Evolutionary conservation across 2,888 invertebrate genomes (phyloP), one percentile per base, ranked within the genome.

Genomic region (Aelia acuminata): DNA sequence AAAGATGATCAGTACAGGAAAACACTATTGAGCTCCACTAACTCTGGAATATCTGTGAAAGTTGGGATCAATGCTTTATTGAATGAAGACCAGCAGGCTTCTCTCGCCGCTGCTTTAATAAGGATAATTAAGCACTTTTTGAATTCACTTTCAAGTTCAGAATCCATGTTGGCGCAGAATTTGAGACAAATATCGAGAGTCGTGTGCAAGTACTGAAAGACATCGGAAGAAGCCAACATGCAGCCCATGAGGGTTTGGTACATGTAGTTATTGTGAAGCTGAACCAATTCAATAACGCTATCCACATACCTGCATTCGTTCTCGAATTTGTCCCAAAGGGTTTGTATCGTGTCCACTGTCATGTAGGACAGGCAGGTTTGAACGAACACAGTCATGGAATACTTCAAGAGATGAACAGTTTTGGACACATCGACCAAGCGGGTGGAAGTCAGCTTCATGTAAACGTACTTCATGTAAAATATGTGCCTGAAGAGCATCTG

Each of bases 301-400:
- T 90, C 89, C n/a, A 90, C 88, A 7, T 63, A 53, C 35, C 87
- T 86, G 93, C 98, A 96, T 92, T 96, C 97, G 90, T 95, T 95
- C 91, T 97, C 94, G 91, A 99, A 98, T 89, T 95, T 94, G 91
- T 96, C 95, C 98, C 98, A 99, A 92, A 97, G 97, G 0, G 98
- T 98, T 92, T 99, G 99, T 91, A 99, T 96, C 84, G 98, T 98
- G 93, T 99, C 99, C 89, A 98, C 97, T 95, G 98, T 98, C 98
- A 99, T 98, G 93, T 98, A 99, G 93, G 99, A 99, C 92, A 98
- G 97, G 91, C 99, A 94, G 93, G 98, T 98, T 92, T 98, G 98
- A 75, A 99, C 95, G 92, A 98, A 99, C 93, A 97, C 97, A 91
- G 99, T 94, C 99, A 99, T 99, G 88, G 98, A 95, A 92, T 99